phyloP scores from a whole-genome alignment of 2,797 vertebrate genomes.

The Rhinoraja longicauda region DNA sequence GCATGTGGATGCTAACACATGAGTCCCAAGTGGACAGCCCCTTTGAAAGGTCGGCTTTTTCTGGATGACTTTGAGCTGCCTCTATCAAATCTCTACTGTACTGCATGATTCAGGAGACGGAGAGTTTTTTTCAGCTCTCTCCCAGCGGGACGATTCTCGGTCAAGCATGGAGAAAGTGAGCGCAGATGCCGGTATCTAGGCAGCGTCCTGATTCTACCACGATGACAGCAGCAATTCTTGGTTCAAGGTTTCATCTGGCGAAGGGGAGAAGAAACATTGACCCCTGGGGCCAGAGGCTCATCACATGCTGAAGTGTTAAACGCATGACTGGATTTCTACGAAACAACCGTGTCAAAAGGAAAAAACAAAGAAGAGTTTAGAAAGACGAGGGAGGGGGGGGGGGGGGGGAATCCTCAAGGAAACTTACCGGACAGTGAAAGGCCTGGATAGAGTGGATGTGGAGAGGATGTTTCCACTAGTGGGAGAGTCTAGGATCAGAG shows the following conservation, averaged over 20 bases:
- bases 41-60: conserved; percentile 32
- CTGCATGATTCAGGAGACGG: conserved; percentile 3
- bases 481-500: too few species aligned
- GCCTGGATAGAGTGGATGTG: too few species aligned
- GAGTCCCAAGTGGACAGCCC: not conserved
- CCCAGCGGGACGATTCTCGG: conserved; percentile 15
- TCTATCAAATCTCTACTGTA: not conserved
- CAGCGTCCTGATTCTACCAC: not conserved
- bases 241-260: not conserved
- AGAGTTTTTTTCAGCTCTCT: conserved; percentile 9
- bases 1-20: not conserved
- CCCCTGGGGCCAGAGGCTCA: too few species aligned
- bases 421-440: too few species aligned
- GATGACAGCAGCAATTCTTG: not conserved
- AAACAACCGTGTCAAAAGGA: too few species aligned
- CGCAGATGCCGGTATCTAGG: not conserved
- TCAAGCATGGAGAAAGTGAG: conserved; percentile 3
- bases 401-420: too few species aligned
- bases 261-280: not conserved
- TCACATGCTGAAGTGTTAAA: too few species aligned
- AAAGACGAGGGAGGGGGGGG: too few species aligned
- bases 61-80: not conserved
- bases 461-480: too few species aligned
- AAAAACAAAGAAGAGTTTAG: too few species aligned
- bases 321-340: too few species aligned